Evolutionary conservation across 1,140 invertebrate species (phyloP).

Genomic region (Heliconius nattereri): DNA sequence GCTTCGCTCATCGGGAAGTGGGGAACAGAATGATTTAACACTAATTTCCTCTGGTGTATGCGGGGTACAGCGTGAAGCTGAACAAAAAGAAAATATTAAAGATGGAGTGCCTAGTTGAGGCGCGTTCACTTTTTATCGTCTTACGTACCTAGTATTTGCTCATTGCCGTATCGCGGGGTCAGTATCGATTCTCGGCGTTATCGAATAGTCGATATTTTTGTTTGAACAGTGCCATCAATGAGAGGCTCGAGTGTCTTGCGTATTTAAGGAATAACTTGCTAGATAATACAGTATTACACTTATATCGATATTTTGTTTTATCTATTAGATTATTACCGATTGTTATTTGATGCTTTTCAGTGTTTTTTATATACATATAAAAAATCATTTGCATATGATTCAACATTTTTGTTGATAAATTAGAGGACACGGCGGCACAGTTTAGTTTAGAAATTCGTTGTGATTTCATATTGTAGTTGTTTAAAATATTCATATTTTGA

Average conservation of each 20-base stretch:
- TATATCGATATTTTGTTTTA: conserved; percentile 66
- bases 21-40: too few species aligned
- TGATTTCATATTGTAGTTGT: too few species aligned
- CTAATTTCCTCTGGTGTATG: too few species aligned
- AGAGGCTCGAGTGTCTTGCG: conserved; percentile 69
- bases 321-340: conserved; percentile 62
- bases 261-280: conserved; percentile 78
- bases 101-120: conserved; percentile 37
- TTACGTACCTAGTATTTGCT: conserved; percentile 61
- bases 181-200: conserved; percentile 73
- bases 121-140: conserved; percentile 67
- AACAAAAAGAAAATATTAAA: background rate
- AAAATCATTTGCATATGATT: background rate
- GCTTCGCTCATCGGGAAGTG: too few species aligned
- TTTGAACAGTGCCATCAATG: conserved; percentile 73
- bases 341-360: conserved; percentile 30
- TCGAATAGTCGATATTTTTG: conserved; percentile 78
- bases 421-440: background rate
- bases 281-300: conserved; percentile 68
- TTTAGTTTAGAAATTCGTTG: too few species aligned
- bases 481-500: too few species aligned
- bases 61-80: too few species aligned
- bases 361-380: background rate
- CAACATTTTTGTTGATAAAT: background rate
- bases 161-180: conserved; percentile 62